Evolutionary conservation across 2,797 vertebrate genomes (phyloP).

Genomic region (Tragopan temminckii): DNA sequence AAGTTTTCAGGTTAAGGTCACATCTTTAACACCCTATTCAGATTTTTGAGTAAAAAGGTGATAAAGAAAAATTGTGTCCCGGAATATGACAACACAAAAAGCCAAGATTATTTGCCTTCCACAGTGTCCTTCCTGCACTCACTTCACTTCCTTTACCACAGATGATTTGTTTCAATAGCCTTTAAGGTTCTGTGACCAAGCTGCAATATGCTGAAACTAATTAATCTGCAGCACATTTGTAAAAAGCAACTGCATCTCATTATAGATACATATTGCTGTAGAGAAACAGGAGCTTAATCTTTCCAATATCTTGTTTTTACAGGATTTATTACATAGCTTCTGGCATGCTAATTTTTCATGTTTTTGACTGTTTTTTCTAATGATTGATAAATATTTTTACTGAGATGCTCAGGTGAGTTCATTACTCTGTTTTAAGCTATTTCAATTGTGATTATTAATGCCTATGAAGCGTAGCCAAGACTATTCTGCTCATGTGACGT

Average conservation of each 20-base stretch:
- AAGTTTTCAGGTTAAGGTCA: not conserved
- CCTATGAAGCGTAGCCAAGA: not conserved
- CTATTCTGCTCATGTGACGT: not conserved
- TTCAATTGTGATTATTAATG: slow-evolving; percentile 7
- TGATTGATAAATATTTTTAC: slow-evolving; percentile 39
- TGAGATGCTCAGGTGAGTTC: slow-evolving; percentile 11
- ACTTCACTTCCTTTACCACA: not conserved
- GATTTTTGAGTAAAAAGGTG: not conserved
- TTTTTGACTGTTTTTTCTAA: slow-evolving; percentile 38
- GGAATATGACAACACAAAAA: not conserved
- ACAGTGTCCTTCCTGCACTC: not conserved
- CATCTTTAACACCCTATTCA: not conserved
- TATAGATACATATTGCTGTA: slow-evolving; percentile 48
- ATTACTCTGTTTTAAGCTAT: slow-evolving; percentile 23
- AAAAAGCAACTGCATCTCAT: slow-evolving; percentile 57
- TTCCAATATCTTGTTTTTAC: slow-evolving; percentile 53
- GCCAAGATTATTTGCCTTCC: not conserved
- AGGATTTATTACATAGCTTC: slow-evolving; percentile 33
- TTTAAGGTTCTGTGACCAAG: slow-evolving; percentile 42
- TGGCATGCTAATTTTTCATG: slow-evolving; percentile 47
- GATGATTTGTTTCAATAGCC: not conserved
- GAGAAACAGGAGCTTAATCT: slow-evolving; percentile 51
- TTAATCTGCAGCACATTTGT: slow-evolving; percentile 51
- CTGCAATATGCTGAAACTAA: slow-evolving; percentile 44
- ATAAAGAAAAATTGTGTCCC: not conserved